A percentile compares a stretch with the other conserved stretches of the same genome.
Conservation (phyloP, 2,888 invertebrate species). For the Pseudolycoriella hygida region DNA sequence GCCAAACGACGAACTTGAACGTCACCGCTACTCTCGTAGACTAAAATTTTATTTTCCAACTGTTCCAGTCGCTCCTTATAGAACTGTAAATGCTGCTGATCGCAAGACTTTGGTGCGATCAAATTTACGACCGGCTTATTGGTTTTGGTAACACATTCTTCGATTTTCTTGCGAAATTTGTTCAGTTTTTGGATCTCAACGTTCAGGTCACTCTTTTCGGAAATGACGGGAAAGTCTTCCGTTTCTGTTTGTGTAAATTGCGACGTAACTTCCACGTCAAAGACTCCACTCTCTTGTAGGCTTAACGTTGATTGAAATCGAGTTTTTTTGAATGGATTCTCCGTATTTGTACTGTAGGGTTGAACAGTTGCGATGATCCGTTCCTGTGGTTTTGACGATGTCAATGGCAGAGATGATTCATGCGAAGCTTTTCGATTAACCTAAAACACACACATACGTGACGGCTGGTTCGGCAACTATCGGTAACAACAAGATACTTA, state of each 20-base stretch:
- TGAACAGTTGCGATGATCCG: slow-evolving; percentile 47
- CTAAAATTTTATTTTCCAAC: slow-evolving; percentile 43
- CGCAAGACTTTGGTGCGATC: slow-evolving; percentile 20
- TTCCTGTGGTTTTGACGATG: slow-evolving; percentile 15
- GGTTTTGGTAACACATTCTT: slow-evolving; percentile 31
- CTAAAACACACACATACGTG: no score
- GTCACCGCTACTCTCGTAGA: slow-evolving; percentile 48
- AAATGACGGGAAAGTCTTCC: slow-evolving; percentile 24
- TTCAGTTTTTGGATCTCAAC: slow-evolving; percentile 45
- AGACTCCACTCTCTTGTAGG: slow-evolving; percentile 57
- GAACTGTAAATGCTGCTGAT: slow-evolving; percentile 41
- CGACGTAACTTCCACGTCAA: slow-evolving; percentile 27
- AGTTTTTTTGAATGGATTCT: slow-evolving; percentile 7
- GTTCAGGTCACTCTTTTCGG: slow-evolving; percentile 31
- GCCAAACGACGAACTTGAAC: slow-evolving; percentile 40
- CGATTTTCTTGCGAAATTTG: slow-evolving; percentile 42
- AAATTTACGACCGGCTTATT: slow-evolving; percentile 8
- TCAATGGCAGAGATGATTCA: slow-evolving; percentile 1
- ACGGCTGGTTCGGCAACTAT: no score
- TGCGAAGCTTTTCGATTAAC: no score
- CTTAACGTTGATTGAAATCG: slow-evolving; percentile 29
- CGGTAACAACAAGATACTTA: no score
- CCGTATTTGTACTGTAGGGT: slow-evolving; percentile 29
- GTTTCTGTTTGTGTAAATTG: slow-evolving; percentile 36
- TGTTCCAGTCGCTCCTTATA: slow-evolving; percentile 46